Percentiles rank a stretch among this genome's conserved stretches.
These are phyloP conservation scores for Quadroppia sp. DNA, from an alignment of 2,888 invertebrate species.

Conservation along the genomic window DNA sequence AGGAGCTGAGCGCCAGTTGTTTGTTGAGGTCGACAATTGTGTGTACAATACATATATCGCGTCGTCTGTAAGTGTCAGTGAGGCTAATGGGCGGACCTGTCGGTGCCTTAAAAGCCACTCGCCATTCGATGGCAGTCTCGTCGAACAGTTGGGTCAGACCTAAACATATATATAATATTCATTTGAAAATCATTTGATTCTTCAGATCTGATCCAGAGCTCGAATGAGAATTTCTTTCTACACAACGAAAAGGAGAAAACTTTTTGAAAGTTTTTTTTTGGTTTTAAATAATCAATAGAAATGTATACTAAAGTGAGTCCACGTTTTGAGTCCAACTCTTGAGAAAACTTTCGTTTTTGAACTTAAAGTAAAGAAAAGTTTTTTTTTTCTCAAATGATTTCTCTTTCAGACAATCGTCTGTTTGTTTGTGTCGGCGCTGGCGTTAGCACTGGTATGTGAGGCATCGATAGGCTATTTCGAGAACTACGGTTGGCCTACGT, in stretches of 20 bases:
- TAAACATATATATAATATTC: neutral
- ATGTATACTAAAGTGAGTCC: no score
- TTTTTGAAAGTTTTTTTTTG: neutral
- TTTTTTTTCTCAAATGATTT: no score
- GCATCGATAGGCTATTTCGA: conserved; percentile 45
- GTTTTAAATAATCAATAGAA: neutral
- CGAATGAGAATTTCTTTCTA: no score
- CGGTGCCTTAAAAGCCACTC: neutral
- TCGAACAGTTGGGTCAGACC: neutral
- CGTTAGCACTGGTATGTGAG: neutral
- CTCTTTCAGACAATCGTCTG: neutral
- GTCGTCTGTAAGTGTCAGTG: neutral
- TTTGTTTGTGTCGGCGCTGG: neutral
- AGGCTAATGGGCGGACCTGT: conserved; percentile 17
- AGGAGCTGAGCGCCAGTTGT: neutral
- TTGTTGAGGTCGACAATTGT: conserved; percentile 26
- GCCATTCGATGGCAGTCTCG: neutral
- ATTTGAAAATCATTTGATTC: neutral
- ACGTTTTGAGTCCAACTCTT: no score
- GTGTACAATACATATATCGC: conserved; percentile 14
- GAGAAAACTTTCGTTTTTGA: no score
- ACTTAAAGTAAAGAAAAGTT: no score
- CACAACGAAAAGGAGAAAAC: no score
- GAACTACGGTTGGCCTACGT: conserved; percentile 44
- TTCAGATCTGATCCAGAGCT: neutral